phyloP scores from a whole-genome alignment of 2,888 invertebrate species.

The Mythimna loreyi region DNA sequence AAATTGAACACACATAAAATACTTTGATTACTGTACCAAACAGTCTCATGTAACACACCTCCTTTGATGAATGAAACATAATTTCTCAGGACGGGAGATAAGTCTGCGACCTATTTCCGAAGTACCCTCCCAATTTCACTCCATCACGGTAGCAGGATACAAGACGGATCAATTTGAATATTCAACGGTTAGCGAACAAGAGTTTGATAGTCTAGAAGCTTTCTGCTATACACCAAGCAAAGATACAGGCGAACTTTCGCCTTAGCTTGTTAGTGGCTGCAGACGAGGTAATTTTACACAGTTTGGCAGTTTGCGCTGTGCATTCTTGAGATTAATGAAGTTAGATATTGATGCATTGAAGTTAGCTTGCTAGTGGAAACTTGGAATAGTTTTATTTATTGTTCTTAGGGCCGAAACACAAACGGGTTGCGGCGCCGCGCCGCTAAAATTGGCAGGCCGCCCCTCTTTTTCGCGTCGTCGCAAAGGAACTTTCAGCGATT shows the following conservation, averaged over 20 bases:
- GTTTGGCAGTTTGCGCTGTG: conserved; percentile 67
- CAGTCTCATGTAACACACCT: conserved; percentile 30
- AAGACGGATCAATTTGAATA: conserved; percentile 70
- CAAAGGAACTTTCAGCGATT: no score
- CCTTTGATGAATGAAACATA: conserved; percentile 51
- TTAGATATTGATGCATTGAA: conserved; percentile 50
- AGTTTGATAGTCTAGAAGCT: conserved; percentile 68
- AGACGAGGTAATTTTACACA: conserved; percentile 70
- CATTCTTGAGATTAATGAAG: conserved; percentile 67
- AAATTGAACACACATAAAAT: conserved; percentile 31
- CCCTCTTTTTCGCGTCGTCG: no score
- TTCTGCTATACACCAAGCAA: conserved; percentile 65
- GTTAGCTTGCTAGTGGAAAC: conserved; percentile 21
- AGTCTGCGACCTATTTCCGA: conserved; percentile 58
- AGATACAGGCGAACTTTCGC: conserved; percentile 68
- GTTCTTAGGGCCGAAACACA: no score
- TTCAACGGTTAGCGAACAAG: conserved; percentile 68
- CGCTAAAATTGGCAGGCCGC: no score
- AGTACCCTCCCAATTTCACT: conserved; percentile 54
- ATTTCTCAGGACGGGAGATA: conserved; percentile 52
- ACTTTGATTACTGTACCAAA: conserved; percentile 47
- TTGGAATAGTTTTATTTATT: conserved; percentile 9
- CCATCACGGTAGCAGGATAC: conserved; percentile 46
- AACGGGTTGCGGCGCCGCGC: no score
- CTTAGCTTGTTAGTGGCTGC: conserved; percentile 63